These are phyloP conservation scores for Semibalanus balanoides DNA, from an alignment of 1,140 invertebrate genomes.

Conservation along the genomic window DNA sequence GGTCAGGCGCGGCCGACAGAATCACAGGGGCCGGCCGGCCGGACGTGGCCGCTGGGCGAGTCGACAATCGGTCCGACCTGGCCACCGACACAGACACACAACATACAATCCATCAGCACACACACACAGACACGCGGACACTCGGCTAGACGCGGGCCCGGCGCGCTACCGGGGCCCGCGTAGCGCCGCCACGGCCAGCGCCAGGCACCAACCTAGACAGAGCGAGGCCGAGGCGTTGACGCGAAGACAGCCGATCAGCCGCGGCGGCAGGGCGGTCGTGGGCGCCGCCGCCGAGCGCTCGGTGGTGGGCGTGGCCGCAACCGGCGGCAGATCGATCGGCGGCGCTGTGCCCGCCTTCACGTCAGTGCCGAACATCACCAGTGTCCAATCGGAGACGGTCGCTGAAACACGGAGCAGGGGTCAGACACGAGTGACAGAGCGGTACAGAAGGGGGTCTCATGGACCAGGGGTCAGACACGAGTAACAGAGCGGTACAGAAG, in stretches of 20 bases:
- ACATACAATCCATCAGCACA: constrained; percentile 4
- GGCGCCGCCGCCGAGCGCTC: background rate
- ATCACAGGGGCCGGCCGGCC: background rate
- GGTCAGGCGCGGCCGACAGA: constrained; percentile 6
- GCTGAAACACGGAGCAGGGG: background rate
- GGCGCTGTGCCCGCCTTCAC: background rate
- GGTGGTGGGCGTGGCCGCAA: background rate
- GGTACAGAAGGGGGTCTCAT: too few relatives aligned
- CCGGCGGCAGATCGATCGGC: background rate
- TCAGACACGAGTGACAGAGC: too few relatives aligned
- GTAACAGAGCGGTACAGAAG: too few relatives aligned
- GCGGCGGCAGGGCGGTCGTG: background rate
- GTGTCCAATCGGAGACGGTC: background rate
- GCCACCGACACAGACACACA: background rate
- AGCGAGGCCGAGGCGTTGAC: background rate
- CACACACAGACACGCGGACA: background rate
- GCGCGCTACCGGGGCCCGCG: background rate
- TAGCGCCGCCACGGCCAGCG: background rate
- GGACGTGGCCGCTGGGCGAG: background rate
- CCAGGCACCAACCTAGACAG: constrained; percentile 4
- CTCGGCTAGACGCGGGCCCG: background rate
- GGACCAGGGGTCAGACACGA: too few relatives aligned
- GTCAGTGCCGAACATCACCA: constrained; percentile 1
- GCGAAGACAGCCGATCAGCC: background rate
- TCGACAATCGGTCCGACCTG: too few relatives aligned